These are phyloP conservation scores for Mechanitis messenoides DNA, from an alignment of 2,888 invertebrate species.

Conservation along the genomic window DNA sequence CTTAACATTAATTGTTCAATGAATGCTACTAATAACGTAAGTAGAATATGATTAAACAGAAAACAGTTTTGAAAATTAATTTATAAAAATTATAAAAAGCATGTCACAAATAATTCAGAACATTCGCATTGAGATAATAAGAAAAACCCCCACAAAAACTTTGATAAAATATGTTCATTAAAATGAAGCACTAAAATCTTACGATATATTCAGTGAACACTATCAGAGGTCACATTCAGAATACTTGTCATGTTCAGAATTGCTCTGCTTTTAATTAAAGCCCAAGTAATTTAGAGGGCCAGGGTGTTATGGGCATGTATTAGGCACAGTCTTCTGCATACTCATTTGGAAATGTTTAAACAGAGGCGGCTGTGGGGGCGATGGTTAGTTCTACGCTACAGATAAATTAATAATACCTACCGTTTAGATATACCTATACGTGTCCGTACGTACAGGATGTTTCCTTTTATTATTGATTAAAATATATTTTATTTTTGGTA, in stretches of 20 bases:
- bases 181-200: slow-evolving; percentile 13
- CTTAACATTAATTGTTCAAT: too few species aligned
- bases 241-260: slow-evolving; percentile 75
- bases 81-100: too few species aligned
- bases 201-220: slow-evolving; percentile 55
- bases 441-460: slow-evolving; percentile 58
- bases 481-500: neutral
- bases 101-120: too few species aligned
- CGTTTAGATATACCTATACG: slow-evolving; percentile 52
- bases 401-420: slow-evolving; percentile 74
- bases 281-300: slow-evolving; percentile 71
- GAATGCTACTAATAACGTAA: too few species aligned
- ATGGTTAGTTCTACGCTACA: slow-evolving; percentile 73
- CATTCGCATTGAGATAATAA: neutral
- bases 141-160: neutral
- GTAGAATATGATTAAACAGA: too few species aligned
- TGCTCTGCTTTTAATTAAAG: slow-evolving; percentile 74
- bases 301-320: slow-evolving; percentile 59
- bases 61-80: too few species aligned
- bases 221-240: slow-evolving; percentile 57
- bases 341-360: slow-evolving; percentile 76
- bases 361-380: slow-evolving; percentile 49
- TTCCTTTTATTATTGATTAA: slow-evolving; percentile 10
- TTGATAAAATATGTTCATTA: slow-evolving; percentile 7
- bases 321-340: slow-evolving; percentile 70